These are phyloP conservation scores for Paralichthys olivaceus DNA, from an alignment of 2,113 vertebrate species.

Conservation along the genomic window DNA sequence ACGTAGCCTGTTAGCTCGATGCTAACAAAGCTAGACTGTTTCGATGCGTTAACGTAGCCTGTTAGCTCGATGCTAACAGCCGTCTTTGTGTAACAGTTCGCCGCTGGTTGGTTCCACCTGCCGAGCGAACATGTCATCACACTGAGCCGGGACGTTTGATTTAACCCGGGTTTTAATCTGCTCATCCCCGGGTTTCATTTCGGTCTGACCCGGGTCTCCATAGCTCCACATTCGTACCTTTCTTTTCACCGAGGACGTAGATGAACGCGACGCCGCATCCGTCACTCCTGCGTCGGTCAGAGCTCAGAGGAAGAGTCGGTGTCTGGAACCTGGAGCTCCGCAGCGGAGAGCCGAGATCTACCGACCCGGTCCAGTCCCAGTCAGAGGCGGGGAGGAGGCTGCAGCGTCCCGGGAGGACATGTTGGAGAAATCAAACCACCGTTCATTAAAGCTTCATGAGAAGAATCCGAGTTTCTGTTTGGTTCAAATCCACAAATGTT, in stretches of 20 bases:
- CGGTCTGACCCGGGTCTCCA: neutral
- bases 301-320: neutral
- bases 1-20: neutral
- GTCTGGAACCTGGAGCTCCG: neutral
- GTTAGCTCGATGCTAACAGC: neutral
- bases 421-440: neutral
- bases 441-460: neutral
- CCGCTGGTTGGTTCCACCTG: neutral
- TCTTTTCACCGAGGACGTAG: constrained; percentile 14
- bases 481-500: neutral
- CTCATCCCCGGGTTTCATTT: too few species aligned
- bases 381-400: neutral
- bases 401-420: constrained; percentile 12
- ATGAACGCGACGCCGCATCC: constrained; percentile 32
- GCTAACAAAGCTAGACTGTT: neutral
- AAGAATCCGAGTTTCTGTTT: neutral
- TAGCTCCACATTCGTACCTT: constrained; percentile 12
- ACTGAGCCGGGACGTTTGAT: neutral
- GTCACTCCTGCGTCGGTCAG: constrained; percentile 24
- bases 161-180: neutral
- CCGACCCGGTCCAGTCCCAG: constrained; percentile 21
- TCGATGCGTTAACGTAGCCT: neutral
- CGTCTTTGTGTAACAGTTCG: constrained; percentile 4
- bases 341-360: neutral
- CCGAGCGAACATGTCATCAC: neutral